phyloP scores from a whole-genome alignment of 2,888 invertebrate species.

The Hirudinaria manillensis region DNA sequence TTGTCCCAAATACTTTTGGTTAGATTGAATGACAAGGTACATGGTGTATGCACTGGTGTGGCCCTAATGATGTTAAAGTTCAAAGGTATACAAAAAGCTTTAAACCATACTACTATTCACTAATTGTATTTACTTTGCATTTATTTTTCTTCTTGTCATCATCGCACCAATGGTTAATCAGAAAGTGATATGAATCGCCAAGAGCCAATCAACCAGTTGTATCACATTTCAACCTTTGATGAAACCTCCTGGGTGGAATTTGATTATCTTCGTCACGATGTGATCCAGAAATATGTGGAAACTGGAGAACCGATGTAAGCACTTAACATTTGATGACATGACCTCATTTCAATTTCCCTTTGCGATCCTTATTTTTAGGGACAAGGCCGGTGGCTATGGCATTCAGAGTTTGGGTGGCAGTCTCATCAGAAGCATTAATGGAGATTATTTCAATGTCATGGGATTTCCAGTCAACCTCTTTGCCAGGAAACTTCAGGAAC shows the following conservation, averaged over 20 bases:
- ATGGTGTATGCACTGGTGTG: constrained; percentile 80
- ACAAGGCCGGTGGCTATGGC: constrained; percentile 80
- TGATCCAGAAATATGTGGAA: constrained; percentile 75
- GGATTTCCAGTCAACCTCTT: constrained; percentile 70
- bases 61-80: constrained; percentile 58
- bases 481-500: constrained; percentile 31
- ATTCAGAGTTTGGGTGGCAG: constrained; percentile 78
- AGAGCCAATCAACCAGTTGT: constrained; percentile 24
- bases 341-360: background rate
- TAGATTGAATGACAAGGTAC: constrained; percentile 72
- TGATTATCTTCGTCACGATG: constrained; percentile 66
- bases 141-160: no score
- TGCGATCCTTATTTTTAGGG: constrained; percentile 47
- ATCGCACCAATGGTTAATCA: no score
- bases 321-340: background rate
- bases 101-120: no score
- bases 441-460: constrained; percentile 80
- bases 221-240: constrained; percentile 59
- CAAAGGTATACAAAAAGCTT: no score
- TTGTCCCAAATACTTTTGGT: background rate
- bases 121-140: no score
- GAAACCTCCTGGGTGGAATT: constrained; percentile 78
- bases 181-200: background rate
- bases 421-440: constrained; percentile 73
- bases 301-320: constrained; percentile 79